phyloP scores from a whole-genome alignment of 2,113 vertebrate genomes.

The Anguilla rostrata region DNA sequence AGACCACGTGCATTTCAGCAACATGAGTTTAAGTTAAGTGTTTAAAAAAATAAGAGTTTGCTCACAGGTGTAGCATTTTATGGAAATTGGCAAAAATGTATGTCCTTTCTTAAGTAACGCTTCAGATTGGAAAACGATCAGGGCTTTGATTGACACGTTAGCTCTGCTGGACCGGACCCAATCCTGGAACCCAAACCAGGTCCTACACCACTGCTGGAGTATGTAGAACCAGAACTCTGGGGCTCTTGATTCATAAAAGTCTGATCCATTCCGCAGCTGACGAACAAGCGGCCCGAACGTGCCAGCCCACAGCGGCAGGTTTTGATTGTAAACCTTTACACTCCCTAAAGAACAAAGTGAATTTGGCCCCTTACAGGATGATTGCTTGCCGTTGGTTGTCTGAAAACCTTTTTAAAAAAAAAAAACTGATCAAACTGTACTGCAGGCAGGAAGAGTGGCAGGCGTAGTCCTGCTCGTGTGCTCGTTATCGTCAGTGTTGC shows the following conservation, averaged over 20 bases:
- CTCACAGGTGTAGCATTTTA: background rate
- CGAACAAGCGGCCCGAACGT: background rate
- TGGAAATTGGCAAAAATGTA: background rate
- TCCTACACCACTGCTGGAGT: background rate
- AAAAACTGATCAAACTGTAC: background rate
- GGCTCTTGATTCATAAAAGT: background rate
- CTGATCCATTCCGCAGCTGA: background rate
- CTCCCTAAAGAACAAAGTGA: background rate
- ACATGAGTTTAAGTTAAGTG: background rate
- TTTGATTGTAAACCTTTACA: background rate
- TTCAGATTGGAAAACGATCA: background rate
- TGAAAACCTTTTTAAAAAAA: background rate
- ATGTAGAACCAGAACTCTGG: background rate
- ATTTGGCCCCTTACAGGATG: background rate
- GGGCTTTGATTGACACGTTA: background rate
- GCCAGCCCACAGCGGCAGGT: background rate
- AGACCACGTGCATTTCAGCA: background rate
- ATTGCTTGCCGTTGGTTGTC: background rate
- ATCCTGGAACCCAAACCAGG: background rate
- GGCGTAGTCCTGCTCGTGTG: background rate
- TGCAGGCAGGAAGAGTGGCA: background rate
- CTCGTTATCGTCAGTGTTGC: background rate
- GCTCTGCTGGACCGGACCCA: background rate
- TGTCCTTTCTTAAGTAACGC: background rate
- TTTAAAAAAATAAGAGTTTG: background rate